Base-by-base conservation (phyloP, 2,888 invertebrate genomes). In the Yponomeuta cagnagella region DNA sequence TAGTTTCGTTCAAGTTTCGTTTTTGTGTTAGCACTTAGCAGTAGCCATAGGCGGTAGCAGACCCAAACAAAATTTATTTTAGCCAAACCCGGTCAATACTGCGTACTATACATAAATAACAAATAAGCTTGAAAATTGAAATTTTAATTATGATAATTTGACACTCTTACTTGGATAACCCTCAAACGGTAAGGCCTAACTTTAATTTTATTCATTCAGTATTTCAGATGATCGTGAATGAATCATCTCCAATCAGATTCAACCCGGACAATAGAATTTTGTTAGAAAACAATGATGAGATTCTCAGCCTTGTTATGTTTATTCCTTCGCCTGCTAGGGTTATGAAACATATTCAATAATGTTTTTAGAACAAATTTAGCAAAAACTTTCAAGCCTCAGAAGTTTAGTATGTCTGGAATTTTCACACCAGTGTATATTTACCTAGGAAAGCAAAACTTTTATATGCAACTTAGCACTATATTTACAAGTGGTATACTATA, bases 271-370 rank as follows among this genome's bases (percentile, higher is more conserved):
- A 58, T 58, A 58, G 52, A 58, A 58, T 58, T 58, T 58, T 58
- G 8, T 58, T 58, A 15, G 52, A 58, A 52, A 58, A 58, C 52
- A 12, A 58, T 58, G 52, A 6, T 15, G 15, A 15, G 12, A 58
- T 15, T 58, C 52, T 58, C 52, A 58, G 52, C 52, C 15, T 58
- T 58, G 30, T 30, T 67, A 58, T 58, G 52, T 4, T 58, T 12
- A 58, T 58, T 58, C 52, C 52, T 58, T 58, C 12, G 52, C 52
- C 15, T 15, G 52, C 15, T 58, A 58, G 52, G 2, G 23, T 23
- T 52, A 52, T 52, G 10, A 52, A 12, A 48, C 33, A n/a, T 70
- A 15, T 43, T 8, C 23, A 48, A 5, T 31, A 70, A 79, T 77
- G 5, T 52, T 58, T 58, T 58, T 43, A 43, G 1, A 58, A 15